Evolutionary conservation across 2,797 vertebrate species (phyloP), one percentile per base, ranked within the genome.

Genomic region (Pteropus rufus): DNA sequence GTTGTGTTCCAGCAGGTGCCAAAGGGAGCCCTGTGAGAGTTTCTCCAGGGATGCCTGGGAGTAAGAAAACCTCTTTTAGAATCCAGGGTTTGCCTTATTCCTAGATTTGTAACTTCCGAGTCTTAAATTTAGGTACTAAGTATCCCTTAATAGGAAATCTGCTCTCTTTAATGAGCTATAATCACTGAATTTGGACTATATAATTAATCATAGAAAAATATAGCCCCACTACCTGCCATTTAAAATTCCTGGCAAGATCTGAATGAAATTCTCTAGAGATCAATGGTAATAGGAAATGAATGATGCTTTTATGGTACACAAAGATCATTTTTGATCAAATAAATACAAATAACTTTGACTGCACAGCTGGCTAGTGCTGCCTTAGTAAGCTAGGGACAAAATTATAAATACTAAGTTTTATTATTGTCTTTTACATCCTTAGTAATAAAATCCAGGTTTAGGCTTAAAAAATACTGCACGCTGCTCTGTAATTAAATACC

Each of bases 121-220:
- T 49, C 67, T 82, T 11, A 0, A 29, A 90, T 2, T 36, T 44
- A 73, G 96, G 93, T 89, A 76, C 80, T 19, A 75, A 81, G 52
- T 0, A 0, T 46, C 92, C 72, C 79, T 83, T 96, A 94, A 87
- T 89, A 79, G 95, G 80, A 95, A 96, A 96, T 79, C 44, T 82
- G 81, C 26, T 97, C 90, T 83, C 95, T 97, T 94, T 95, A 92
- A 96, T 93, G 97, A 65, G 73, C 73, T 52, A 7, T 91, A 89
- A 98, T 97, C 92, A 89, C 87, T 70, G 82, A 85, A 85, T 98
- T 95, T 89, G 69, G 92, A 92, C 65, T 67, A 23, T 34, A 39
- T 0, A 36, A 64, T 95, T 64, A 96, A 97, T 93, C 95, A 94
- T 34, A 92, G 80, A 77, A 96, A 96, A 96, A 82, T 76, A 81